Evolutionary conservation across 2,797 vertebrate species (phyloP).

Genomic region (Malurus leucopterus): DNA sequence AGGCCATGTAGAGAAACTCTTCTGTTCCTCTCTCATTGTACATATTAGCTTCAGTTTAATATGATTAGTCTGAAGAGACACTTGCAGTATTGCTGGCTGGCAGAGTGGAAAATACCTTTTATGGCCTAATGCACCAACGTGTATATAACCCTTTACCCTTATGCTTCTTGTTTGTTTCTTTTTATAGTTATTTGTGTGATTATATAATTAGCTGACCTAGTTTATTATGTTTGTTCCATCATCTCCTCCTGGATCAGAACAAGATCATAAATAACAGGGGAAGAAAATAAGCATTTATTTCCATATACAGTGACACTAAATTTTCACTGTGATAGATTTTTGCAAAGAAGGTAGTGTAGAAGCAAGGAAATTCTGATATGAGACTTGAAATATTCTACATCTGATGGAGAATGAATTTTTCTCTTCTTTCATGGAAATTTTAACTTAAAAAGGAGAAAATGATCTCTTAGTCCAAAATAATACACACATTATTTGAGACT

Average conservation of each 20-base stretch:
- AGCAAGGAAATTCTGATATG: not conserved
- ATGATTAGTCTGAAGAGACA: not conserved
- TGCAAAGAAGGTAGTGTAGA: not conserved
- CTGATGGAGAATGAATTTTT: not conserved
- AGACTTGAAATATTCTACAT: slow-evolving; percentile 12
- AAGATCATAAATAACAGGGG: slow-evolving; percentile 7
- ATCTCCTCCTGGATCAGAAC: slow-evolving; percentile 30
- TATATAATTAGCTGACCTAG: slow-evolving; percentile 57
- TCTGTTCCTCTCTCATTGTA: not conserved
- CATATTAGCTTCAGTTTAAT: not conserved
- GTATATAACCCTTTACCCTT: slow-evolving; percentile 17
- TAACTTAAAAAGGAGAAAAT: not conserved
- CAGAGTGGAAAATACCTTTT: slow-evolving; percentile 31
- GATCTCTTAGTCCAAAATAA: not conserved
- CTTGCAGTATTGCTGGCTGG: not conserved
- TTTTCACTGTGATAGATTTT: not conserved
- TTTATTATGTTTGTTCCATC: slow-evolving; percentile 18
- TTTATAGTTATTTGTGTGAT: slow-evolving; percentile 41
- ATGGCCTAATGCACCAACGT: not conserved
- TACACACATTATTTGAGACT: not conserved
- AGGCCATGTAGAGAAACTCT: not conserved
- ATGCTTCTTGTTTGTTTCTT: slow-evolving; percentile 37
- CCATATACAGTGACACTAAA: not conserved
- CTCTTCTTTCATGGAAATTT: not conserved
- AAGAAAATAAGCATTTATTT: not conserved